These are phyloP conservation scores for Iselma pallidipennis DNA, from an alignment of 2,888 invertebrate genomes.

Conservation along the genomic window DNA sequence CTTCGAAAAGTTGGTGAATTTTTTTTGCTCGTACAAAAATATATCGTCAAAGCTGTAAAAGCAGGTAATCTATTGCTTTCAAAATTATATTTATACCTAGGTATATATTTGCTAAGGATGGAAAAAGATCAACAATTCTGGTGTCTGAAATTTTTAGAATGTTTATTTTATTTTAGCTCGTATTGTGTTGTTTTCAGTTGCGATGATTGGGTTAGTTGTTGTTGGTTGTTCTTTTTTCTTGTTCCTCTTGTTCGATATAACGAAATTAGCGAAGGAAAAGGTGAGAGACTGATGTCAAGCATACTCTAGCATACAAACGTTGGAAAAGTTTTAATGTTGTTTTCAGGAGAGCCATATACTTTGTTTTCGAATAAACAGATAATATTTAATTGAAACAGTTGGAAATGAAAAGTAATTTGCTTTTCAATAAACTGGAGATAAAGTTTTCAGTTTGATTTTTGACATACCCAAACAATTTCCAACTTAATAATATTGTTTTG, in stretches of 20 bases:
- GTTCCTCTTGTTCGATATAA: neutral
- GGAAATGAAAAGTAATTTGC: slow-evolving; percentile 9
- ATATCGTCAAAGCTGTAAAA: neutral
- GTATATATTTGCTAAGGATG: neutral
- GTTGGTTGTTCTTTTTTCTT: neutral
- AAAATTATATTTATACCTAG: no score
- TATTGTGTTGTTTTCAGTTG: neutral
- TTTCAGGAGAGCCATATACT: neutral
- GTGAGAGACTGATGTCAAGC: neutral
- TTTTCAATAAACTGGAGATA: neutral
- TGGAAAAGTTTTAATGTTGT: slow-evolving; percentile 1
- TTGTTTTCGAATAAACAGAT: neutral
- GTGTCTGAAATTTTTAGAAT: neutral
- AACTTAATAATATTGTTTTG: slow-evolving; percentile 15
- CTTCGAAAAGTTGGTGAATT: neutral
- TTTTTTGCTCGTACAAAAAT: neutral
- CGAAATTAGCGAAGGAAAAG: neutral
- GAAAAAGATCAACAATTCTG: neutral
- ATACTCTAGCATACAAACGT: neutral
- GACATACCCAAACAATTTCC: slow-evolving; percentile 6
- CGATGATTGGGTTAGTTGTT: neutral
- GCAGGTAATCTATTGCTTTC: neutral
- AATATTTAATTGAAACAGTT: slow-evolving; percentile 11
- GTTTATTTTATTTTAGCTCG: neutral
- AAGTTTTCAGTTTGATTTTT: slow-evolving; percentile 2